These are phyloP conservation scores for Drosophila affinis DNA, from an alignment of 2,888 invertebrate species.

Conservation along the genomic window DNA sequence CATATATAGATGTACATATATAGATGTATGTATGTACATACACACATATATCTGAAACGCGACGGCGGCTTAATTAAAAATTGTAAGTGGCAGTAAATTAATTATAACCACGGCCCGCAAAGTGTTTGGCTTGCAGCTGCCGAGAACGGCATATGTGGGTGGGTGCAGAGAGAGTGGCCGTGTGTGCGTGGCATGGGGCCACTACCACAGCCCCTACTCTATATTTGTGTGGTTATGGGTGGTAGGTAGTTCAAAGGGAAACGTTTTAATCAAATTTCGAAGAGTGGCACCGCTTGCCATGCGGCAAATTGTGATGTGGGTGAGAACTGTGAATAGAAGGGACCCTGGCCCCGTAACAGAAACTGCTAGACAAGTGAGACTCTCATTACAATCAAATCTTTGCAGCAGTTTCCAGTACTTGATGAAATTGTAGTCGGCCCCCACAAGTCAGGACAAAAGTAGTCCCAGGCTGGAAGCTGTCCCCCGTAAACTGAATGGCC, in stretches of 20 bases:
- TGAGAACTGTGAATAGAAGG: slow-evolving; percentile 23
- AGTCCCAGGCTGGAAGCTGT: background rate
- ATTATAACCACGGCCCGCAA: slow-evolving; percentile 73
- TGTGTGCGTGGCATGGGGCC: slow-evolving; percentile 12
- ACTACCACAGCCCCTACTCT: slow-evolving; percentile 27
- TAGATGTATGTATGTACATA: background rate
- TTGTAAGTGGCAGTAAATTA: slow-evolving; percentile 78
- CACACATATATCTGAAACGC: slow-evolving; percentile 33
- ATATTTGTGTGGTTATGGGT: slow-evolving; percentile 7
- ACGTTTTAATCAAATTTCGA: slow-evolving; percentile 71
- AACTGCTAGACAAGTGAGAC: no score
- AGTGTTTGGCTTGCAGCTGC: slow-evolving; percentile 70
- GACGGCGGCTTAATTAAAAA: slow-evolving; percentile 71
- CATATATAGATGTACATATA: background rate
- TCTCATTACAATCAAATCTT: slow-evolving; percentile 41
- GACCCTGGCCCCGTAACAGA: no score
- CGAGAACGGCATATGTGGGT: slow-evolving; percentile 34
- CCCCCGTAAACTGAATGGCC: background rate
- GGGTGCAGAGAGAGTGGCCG: background rate
- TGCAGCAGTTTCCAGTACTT: slow-evolving; percentile 14
- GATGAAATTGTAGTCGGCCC: background rate
- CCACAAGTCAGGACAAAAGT: background rate
- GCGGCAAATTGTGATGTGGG: slow-evolving; percentile 33
- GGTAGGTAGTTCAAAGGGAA: slow-evolving; percentile 65
- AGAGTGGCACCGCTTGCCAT: slow-evolving; percentile 35